Conservation (phyloP, 2,888 invertebrate species). For the Halictus ligatus region DNA sequence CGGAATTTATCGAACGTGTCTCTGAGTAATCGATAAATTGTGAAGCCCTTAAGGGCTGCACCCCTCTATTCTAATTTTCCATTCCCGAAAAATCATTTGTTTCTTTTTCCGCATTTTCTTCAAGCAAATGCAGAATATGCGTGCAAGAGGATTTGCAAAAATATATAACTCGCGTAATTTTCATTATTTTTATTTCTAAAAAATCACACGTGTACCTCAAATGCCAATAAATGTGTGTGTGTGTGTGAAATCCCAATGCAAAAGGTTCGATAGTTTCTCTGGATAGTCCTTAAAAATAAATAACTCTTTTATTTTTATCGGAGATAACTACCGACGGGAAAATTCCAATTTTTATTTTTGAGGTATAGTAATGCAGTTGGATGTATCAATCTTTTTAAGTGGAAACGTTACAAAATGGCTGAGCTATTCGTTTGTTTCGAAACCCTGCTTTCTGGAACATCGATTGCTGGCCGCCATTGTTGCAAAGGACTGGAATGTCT, state of each 20-base stretch:
- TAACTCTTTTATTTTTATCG: background rate
- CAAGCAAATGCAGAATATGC: background rate
- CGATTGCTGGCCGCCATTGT: background rate
- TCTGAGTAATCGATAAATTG: background rate
- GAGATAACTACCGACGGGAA: background rate
- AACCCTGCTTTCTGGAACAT: background rate
- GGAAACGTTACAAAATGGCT: background rate
- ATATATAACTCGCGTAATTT: no score
- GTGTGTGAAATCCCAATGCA: no score
- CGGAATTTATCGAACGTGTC: background rate
- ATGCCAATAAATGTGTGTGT: no score
- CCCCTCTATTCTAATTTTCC: background rate
- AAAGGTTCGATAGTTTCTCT: background rate
- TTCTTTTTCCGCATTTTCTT: background rate
- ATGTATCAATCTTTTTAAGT: background rate
- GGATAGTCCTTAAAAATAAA: background rate
- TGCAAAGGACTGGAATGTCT: background rate
- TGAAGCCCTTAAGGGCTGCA: background rate
- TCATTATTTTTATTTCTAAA: background rate
- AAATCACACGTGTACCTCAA: background rate
- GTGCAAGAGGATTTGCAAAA: background rate
- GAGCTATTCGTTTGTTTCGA: background rate
- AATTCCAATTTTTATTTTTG: background rate
- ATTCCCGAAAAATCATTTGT: background rate
- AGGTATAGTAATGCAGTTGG: background rate